Base-by-base conservation (phyloP, 2,797 vertebrate genomes). In the Propithecus deckenii region DNA sequence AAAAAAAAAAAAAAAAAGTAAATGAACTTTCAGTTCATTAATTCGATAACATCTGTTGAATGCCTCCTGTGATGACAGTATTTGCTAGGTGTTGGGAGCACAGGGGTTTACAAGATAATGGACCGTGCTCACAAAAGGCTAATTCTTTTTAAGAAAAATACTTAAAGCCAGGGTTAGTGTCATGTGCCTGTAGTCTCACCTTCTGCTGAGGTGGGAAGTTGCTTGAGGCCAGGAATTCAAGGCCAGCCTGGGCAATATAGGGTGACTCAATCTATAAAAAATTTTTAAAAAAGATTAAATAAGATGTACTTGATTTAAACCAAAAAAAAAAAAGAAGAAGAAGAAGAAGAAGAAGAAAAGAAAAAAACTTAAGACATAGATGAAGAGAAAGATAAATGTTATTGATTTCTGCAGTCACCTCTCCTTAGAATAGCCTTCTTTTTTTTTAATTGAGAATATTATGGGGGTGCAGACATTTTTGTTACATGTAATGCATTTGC, bases 1-100 rank as follows among this genome's bases (percentile, higher is more conserved):
- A n/a, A n/a, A n/a, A n/a, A n/a, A n/a, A n/a, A n/a, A n/a, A n/a
- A n/a, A n/a, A n/a, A n/a, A n/a, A 59, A 75, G 2, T 46, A 96
- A 94, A 7, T 74, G 87, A 90, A 43, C 5, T 65, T 78, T 83
- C 20, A 86, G 14, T 76, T 95, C 3, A 67, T 90, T 71, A 86
- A 78, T 87, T 89, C 13, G 38, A 0, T 89, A 46, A 90, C 46
- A 50, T 71, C n/a, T 81, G 12, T 81, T 43, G 50, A 89, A 57
- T 89, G 15, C 30, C 48, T 89, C 18, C 6, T 71, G 7, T 74
- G 7, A 65, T 23, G 9, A 63, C 7, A 12, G 5, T 81, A 61
- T 57, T 85, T 91, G 28, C 32, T 85, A 91, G 35, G 15, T 30
- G 78, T 22, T 18, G 48, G n/a, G 7, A 35, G 52, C 55, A 76